Evolutionary conservation across 92 coral and sea anemone species (phyloP), one percentile per base, ranked within the genome.

Genomic region (Zoanthus sociatus): DNA sequence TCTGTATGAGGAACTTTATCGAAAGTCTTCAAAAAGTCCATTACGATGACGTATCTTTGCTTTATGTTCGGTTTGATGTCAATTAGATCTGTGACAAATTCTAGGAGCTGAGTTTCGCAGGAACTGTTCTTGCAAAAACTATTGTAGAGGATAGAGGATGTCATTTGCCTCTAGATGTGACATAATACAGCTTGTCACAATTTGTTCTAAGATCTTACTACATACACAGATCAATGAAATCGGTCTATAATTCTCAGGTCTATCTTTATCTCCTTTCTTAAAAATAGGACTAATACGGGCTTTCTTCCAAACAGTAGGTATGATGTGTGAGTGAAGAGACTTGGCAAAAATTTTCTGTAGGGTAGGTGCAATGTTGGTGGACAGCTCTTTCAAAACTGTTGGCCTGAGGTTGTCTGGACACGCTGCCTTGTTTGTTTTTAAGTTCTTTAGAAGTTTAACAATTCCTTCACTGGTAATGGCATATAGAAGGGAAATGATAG

Each of bases 371-470:
- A 53, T 76, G 53, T 76, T 68, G 82, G 82, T 76, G 20, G 82
- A 30, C 82, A 76, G 68, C 67, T 76, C 82, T 76, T 51, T 76
- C 53, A 76, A 60, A 32, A 75, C 79, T 47, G 79, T 75, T 48
- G 79, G 79, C 63, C 64, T 63, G 18, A 75, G 79, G 82, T 53
- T 20, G 67, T 76, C 82, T 76, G 82, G 67, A 15, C 82, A 46
- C 26, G 82, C 67, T 76, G 82, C 82, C 67, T 76, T 76, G 78
- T 74, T 74, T 74, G 60, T 74, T 74, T 74, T 47, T 42, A 72
- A 72, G 54, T 72, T 72, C 77, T 48, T 75, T 16, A 53, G 67
- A 76, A 76, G 82, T 54, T 51, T 21, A 44, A 76, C 82, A 26
- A 76, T 76, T 31, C 82, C 47, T 76, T 76, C 46, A 76, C 82